Base-by-base conservation (phyloP, 2,113 vertebrate genomes). In the Sclerurus mexicanus region DNA sequence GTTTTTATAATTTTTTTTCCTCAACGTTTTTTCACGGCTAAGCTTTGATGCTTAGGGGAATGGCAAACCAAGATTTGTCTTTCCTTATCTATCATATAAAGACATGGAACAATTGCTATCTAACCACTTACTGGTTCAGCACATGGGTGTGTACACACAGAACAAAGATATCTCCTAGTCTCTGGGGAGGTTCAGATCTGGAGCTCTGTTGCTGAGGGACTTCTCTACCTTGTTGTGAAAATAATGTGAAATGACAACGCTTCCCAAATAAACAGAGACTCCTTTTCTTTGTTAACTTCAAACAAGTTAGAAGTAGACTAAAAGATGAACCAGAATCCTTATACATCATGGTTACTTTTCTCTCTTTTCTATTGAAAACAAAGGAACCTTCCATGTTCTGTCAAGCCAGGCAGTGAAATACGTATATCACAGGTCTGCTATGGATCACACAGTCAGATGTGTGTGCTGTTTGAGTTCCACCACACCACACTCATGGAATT, bases 201-300 rank as follows among this genome's bases (percentile, higher is more conserved):
- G 40, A 76, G 59, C 25, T 50, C 22, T 50, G 23, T 82, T 73
- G 23, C 81, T 75, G 58, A 15, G 60, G 40, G 33, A 89, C 73
- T 64, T 49, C 10, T 87, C 40, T 56, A 53, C 27, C 58, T 89
- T 78, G 9, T 52, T 81, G 58, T 82, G 77, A 91, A 94, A 87
- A 37, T 76, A 85, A 94, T 53, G 27, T 64, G 53, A 96, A 93
- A 83, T 87, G 81, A 87, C 73, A 95, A n/a, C 21, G 13, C 20
- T 66, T 90, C 64, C 33, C 35, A 85, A 95, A 81, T 44, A 93
- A 74, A 86, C 8, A 46, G 12, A 62, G 13, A 52, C 4, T 47
- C 12, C 40, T 93, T 66, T 77, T 44, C 39, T 85, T 85, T 67
- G 28, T 76, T 66, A 63, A 49, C 59, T 77, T 74, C 42, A 72